phyloP scores from a whole-genome alignment of 2,113 vertebrate species.

The Prunella himalayana region DNA sequence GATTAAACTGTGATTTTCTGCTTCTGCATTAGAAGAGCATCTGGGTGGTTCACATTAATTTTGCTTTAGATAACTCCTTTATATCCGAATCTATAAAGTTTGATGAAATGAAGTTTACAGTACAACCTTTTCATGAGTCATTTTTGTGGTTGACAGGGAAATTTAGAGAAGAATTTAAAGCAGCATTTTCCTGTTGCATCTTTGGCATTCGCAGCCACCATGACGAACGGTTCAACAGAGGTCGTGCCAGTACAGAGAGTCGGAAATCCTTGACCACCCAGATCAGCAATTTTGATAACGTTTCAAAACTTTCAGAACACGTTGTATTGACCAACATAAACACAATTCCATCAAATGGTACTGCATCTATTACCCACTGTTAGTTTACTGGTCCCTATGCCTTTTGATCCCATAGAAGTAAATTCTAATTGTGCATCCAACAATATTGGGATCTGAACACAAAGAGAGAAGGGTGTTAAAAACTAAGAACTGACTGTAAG shows the following conservation, averaged over 20 bases:
- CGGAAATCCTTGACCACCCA: conserved; percentile 93
- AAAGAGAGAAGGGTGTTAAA: background rate
- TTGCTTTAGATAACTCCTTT: background rate
- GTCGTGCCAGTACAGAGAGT: conserved; percentile 83
- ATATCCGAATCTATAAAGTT: background rate
- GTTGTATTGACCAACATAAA: conserved; percentile 78
- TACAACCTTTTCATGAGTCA: conserved; percentile 15
- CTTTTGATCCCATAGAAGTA: background rate
- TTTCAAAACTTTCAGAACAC: conserved; percentile 87
- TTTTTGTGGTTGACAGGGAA: conserved; percentile 79
- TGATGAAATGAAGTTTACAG: background rate
- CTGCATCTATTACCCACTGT: conserved; percentile 23
- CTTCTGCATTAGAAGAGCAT: background rate
- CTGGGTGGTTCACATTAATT: background rate
- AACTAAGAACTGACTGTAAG: background rate
- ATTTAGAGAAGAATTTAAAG: conserved; percentile 96
- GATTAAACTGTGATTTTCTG: background rate
- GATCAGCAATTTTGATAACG: conserved; percentile 85
- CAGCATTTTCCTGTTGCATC: conserved; percentile 89
- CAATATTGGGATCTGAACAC: background rate
- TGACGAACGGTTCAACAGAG: conserved; percentile 70
- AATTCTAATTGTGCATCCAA: conserved; percentile 5
- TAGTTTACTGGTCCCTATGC: conserved; percentile 10
- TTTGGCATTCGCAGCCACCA: conserved; percentile 58
- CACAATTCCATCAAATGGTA: conserved; percentile 65